Conservation (phyloP, 2,797 vertebrate species). For the Parambassis ranga region DNA sequence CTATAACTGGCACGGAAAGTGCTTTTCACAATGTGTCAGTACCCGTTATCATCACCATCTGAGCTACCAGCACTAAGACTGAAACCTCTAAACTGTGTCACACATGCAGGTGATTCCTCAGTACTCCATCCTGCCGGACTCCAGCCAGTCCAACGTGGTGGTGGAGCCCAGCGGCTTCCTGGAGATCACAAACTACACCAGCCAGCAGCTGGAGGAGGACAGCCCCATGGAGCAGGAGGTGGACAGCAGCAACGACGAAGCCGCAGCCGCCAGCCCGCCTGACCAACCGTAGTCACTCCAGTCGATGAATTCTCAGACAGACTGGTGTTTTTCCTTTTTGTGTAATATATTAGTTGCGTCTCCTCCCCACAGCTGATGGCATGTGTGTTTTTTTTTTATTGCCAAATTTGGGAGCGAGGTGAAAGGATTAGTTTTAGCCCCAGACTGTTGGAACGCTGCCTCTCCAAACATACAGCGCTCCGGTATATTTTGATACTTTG, state of each 20-base stretch:
- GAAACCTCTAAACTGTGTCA: background rate
- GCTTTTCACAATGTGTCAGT: too few relatives aligned
- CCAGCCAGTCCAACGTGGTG: constrained; percentile 95
- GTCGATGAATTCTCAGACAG: too few relatives aligned
- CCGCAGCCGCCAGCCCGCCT: constrained; percentile 51
- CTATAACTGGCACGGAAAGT: too few relatives aligned
- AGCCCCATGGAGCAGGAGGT: constrained; percentile 91
- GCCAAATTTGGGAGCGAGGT: constrained; percentile 20
- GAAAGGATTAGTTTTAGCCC: constrained; percentile 32
- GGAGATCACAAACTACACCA: constrained; percentile 98
- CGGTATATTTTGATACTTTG: background rate
- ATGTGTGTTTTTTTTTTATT: constrained; percentile 48
- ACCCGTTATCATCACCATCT: too few relatives aligned
- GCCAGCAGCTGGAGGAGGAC: constrained; percentile 95
- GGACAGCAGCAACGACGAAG: constrained; percentile 89
- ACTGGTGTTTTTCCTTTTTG: background rate
- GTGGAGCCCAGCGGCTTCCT: constrained; percentile 98
- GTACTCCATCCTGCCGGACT: constrained; percentile 96
- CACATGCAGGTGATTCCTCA: constrained; percentile 90
- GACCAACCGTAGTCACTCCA: constrained; percentile 36
- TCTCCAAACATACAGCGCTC: constrained; percentile 27
- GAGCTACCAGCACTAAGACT: background rate
- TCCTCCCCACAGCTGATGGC: background rate
- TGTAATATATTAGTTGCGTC: constrained; percentile 44
- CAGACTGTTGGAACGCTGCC: constrained; percentile 25